phyloP scores from a whole-genome alignment of 2,797 vertebrate species.

The Pseudochaenichthys georgianus region DNA sequence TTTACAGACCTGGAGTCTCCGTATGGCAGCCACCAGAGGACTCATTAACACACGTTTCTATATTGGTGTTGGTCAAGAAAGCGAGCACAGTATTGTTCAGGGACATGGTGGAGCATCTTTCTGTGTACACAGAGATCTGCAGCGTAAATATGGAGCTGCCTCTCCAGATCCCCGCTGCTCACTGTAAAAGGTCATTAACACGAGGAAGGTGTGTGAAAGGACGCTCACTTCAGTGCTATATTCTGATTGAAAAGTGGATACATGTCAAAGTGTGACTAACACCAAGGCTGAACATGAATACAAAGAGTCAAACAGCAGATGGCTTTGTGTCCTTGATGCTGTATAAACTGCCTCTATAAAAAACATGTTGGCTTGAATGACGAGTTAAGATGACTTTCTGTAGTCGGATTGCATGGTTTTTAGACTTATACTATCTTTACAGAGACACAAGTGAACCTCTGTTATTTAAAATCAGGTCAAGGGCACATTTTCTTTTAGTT shows the following conservation, averaged over 20 bases:
- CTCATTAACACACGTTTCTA: constrained; percentile 76
- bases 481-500: background rate
- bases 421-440: background rate
- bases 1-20: constrained; percentile 65
- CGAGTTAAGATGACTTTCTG: background rate
- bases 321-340: background rate
- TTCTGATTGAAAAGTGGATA: constrained; percentile 11
- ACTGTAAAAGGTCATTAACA: constrained; percentile 40
- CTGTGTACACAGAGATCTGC: constrained; percentile 57
- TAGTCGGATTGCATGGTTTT: background rate
- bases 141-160: constrained; percentile 51
- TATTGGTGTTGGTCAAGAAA: constrained; percentile 67
- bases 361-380: constrained; percentile 1
- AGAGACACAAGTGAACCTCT: background rate
- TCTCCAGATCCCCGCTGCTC: constrained; percentile 35
- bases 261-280: constrained; percentile 2
- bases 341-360: background rate
- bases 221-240: background rate
- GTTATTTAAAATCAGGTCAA: background rate
- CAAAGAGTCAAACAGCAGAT: background rate
- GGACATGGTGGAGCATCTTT: constrained; percentile 50
- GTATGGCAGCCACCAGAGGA: constrained; percentile 61
- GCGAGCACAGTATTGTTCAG: constrained; percentile 28
- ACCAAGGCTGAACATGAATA: background rate
- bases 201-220: background rate